phyloP scores from a whole-genome alignment of 2,888 invertebrate genomes.

The Sericinus montela region DNA sequence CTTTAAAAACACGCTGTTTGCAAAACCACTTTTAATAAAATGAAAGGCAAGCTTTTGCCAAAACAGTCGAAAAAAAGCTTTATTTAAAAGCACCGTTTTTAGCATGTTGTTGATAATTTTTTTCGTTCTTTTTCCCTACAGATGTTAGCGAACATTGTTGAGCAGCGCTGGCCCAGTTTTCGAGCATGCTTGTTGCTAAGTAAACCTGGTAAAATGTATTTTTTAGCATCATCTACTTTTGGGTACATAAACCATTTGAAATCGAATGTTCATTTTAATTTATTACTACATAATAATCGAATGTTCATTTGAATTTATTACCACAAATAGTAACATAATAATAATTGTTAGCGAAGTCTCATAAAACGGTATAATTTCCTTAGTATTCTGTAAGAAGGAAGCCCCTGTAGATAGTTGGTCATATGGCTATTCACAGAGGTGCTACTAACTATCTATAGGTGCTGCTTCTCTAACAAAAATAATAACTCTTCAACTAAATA shows the following conservation, averaged over 20 bases:
- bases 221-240: slow-evolving; percentile 7
- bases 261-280: background rate
- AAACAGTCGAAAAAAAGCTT: background rate
- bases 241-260: background rate
- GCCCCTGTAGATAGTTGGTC: too few relatives aligned
- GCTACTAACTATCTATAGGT: too few relatives aligned
- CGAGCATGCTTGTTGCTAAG: slow-evolving; percentile 7
- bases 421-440: too few relatives aligned
- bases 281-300: background rate
- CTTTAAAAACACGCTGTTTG: too few relatives aligned
- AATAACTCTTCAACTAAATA: too few relatives aligned
- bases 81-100: slow-evolving; percentile 5
- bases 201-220: slow-evolving; percentile 7
- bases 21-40: too few relatives aligned
- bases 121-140: slow-evolving; percentile 1
- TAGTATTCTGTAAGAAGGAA: too few relatives aligned
- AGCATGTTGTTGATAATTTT: slow-evolving; percentile 11
- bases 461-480: too few relatives aligned
- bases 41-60: background rate
- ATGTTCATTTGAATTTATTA: too few relatives aligned
- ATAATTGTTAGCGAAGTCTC: too few relatives aligned
- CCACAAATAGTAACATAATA: too few relatives aligned
- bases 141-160: slow-evolving; percentile 8
- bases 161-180: slow-evolving; percentile 10
- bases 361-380: too few relatives aligned